phyloP scores from a whole-genome alignment of 64 coral and sea anemone species.

The Dendronephthya gigantea region DNA sequence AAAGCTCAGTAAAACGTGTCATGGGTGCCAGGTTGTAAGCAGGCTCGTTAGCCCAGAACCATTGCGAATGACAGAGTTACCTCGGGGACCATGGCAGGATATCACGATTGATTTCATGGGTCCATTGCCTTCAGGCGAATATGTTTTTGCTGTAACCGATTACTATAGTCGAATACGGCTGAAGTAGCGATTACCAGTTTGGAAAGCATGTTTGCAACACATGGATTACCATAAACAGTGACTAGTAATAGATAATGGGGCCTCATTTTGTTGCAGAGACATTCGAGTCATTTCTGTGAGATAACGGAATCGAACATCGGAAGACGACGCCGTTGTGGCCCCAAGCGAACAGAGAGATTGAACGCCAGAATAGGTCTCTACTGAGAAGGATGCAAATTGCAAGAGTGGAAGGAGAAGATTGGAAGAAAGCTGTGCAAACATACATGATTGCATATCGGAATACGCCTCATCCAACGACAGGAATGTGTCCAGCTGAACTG shows the following conservation, averaged over 20 bases:
- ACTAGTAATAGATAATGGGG: conserved; percentile 27
- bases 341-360: conserved; percentile 8
- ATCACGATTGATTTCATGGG: not conserved
- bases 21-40: conserved; percentile 32
- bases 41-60: not conserved
- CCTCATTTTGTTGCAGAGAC: conserved; percentile 2
- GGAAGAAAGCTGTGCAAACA: conserved; percentile 14
- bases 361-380: conserved; percentile 12
- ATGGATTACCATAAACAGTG: conserved; percentile 19
- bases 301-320: conserved; percentile 9
- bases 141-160: not conserved
- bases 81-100: conserved; percentile 9
- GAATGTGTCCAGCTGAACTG: conserved; percentile 18
- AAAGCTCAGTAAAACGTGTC: conserved; percentile 23
- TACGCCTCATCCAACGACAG: conserved; percentile 26
- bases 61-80: not conserved
- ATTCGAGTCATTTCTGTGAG: not conserved
- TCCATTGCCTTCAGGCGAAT: conserved; percentile 18
- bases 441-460: conserved; percentile 29
- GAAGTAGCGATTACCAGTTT: conserved; percentile 2
- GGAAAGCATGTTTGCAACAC: not conserved
- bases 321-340: conserved; percentile 16
- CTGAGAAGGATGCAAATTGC: conserved; percentile 9
- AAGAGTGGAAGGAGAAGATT: conserved; percentile 11
- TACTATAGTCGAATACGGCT: conserved; percentile 8